phyloP scores from a whole-genome alignment of 1,140 invertebrate species.

The Dufourea novaeangliae region DNA sequence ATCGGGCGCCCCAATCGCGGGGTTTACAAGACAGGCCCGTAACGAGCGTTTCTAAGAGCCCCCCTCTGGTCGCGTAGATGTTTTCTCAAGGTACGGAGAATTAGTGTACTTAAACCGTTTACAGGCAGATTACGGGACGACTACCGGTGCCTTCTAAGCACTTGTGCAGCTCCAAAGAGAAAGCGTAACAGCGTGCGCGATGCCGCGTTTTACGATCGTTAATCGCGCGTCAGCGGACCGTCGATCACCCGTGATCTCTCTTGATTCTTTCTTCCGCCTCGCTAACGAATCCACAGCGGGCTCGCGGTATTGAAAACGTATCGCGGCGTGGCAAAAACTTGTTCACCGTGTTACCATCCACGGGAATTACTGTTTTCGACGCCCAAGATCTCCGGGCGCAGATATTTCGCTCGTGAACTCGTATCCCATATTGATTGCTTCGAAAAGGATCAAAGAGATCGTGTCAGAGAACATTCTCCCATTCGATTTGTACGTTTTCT shows the following conservation, averaged over 20 bases:
- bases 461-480: no score
- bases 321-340: neutral
- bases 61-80: slow-evolving; percentile 36
- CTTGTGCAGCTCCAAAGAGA: slow-evolving; percentile 6
- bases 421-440: no score
- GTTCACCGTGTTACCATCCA: neutral
- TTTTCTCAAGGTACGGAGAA: slow-evolving; percentile 45
- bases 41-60: slow-evolving; percentile 56
- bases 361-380: slow-evolving; percentile 3
- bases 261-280: slow-evolving; percentile 1
- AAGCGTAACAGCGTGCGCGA: neutral
- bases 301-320: neutral
- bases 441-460: no score
- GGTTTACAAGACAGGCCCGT: slow-evolving; percentile 33
- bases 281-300: neutral
- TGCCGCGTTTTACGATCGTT: slow-evolving; percentile 2
- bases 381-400: neutral
- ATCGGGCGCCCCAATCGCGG: slow-evolving; percentile 37
- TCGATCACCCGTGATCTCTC: neutral
- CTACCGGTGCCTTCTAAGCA: slow-evolving; percentile 17
- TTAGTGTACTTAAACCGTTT: slow-evolving; percentile 53
- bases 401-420: neutral
- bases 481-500: no score
- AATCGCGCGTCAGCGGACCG: neutral
- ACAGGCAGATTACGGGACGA: slow-evolving; percentile 23